Conservation (phyloP, 2,888 invertebrate genomes). For the Anorthoa munda region DNA sequence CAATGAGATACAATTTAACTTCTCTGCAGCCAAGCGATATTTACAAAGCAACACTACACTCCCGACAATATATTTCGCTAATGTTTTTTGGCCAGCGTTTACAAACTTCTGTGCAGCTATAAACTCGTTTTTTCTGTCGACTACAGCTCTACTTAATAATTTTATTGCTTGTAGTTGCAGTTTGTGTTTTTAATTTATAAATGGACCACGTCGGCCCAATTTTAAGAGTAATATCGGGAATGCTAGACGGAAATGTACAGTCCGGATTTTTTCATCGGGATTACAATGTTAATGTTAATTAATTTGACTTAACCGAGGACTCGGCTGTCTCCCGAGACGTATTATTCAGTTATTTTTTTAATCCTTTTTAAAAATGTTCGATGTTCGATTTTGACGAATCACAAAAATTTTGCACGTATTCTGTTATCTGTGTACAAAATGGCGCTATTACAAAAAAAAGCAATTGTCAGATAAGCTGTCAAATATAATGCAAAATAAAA, state of each 20-base stretch:
- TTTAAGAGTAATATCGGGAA: constrained; percentile 60
- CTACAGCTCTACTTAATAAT: constrained; percentile 82
- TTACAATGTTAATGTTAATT: constrained; percentile 80
- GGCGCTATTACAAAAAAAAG: constrained; percentile 62
- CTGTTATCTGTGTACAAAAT: constrained; percentile 59
- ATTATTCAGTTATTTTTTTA: constrained; percentile 58
- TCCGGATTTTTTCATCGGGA: constrained; percentile 56
- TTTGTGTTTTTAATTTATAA: constrained; percentile 82
- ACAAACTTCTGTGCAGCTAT: constrained; percentile 77
- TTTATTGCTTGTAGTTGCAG: constrained; percentile 83
- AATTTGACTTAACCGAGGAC: constrained; percentile 71
- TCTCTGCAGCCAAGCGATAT: constrained; percentile 81
- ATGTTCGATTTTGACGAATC: constrained; percentile 29
- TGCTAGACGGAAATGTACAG: constrained; percentile 35
- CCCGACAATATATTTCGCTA: constrained; percentile 78
- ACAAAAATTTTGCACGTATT: constrained; percentile 52
- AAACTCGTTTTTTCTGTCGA: constrained; percentile 78
- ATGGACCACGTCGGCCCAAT: constrained; percentile 68
- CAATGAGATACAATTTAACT: constrained; percentile 88
- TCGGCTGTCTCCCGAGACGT: constrained; percentile 65
- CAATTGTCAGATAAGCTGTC: constrained; percentile 65
- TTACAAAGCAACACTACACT: constrained; percentile 81
- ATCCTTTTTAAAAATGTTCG: constrained; percentile 50
- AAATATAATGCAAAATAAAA: constrained; percentile 63
- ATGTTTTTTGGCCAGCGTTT: constrained; percentile 84